Percentiles rank a stretch among this genome's conserved stretches.
These are phyloP conservation scores for Tetraneura akinire DNA, from an alignment of 1,140 invertebrate genomes.

Conservation along the genomic window DNA sequence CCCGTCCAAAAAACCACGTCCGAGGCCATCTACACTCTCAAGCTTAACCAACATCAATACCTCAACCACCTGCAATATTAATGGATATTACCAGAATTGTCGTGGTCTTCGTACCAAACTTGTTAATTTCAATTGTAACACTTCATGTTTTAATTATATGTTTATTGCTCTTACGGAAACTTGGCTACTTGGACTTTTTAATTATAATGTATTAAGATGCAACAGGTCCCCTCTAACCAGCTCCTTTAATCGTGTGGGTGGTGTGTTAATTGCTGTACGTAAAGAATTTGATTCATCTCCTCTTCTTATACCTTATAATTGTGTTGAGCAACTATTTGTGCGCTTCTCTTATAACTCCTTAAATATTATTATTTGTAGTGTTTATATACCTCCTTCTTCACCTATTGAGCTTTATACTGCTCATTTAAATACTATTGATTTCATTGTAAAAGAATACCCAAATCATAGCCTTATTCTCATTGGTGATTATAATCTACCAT, in stretches of 20 bases:
- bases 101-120: conserved; percentile 24
- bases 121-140: conserved; percentile 2
- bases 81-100: conserved; percentile 16
- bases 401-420: conserved; percentile 3
- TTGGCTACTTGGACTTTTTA: neutral
- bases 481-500: no score
- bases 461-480: no score
- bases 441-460: no score
- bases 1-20: neutral
- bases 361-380: no score
- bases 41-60: no score
- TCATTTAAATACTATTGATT: no score
- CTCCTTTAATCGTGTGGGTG: no score
- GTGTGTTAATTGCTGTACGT: no score
- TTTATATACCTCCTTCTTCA: conserved; percentile 2
- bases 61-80: no score
- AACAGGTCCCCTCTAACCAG: no score
- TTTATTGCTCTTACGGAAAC: conserved; percentile 9
- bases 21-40: neutral
- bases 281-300: neutral
- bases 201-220: neutral
- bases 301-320: neutral
- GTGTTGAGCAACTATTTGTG: conserved; percentile 2
- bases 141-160: conserved; percentile 13
- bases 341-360: neutral